Evolutionary conservation across 2,888 invertebrate genomes (phyloP).

Genomic region (Halocaridina rubra): DNA sequence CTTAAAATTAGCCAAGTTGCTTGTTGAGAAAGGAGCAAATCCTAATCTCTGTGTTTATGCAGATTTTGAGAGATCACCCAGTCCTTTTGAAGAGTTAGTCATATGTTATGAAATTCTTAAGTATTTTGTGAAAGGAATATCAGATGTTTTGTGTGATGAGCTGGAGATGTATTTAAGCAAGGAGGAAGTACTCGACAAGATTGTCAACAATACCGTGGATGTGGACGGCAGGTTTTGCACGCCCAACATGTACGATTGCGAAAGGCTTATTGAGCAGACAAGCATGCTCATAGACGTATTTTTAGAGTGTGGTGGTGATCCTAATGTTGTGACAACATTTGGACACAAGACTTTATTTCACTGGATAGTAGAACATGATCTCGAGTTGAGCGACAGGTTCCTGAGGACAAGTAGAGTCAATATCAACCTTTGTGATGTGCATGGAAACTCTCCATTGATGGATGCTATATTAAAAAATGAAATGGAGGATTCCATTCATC

Average conservation of each 20-base stretch:
- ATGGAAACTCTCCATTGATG: conserved; percentile 63
- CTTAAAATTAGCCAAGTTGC: conserved; percentile 54
- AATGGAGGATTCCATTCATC: conserved; percentile 32
- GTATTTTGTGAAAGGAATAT: conserved; percentile 11
- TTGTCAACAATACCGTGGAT: conserved; percentile 37
- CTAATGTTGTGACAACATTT: conserved; percentile 62
- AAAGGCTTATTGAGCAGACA: conserved; percentile 46
- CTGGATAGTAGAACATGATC: conserved; percentile 46
- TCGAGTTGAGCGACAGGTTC: conserved; percentile 15
- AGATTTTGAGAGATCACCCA: conserved; percentile 53
- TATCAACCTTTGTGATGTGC: conserved; percentile 60
- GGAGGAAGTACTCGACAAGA: conserved; percentile 20
- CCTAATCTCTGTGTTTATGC: conserved; percentile 57
- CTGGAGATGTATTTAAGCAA: conserved; percentile 33
- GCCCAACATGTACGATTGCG: conserved; percentile 7
- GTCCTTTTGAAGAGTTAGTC: conserved; percentile 60
- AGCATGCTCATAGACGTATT: conserved; percentile 57
- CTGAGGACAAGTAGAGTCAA: conserved; percentile 50
- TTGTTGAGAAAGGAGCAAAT: conserved; percentile 61
- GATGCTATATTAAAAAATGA: conserved; percentile 53
- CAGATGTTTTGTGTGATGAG: conserved; percentile 27
- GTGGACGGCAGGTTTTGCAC: conserved; percentile 6
- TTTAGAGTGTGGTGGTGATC: conserved; percentile 60
- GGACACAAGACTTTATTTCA: conserved; percentile 61
- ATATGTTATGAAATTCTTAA: conserved; percentile 34